Evolutionary conservation across 2,888 invertebrate genomes (phyloP).

Genomic region (Nephrotoma guestfalica): DNA sequence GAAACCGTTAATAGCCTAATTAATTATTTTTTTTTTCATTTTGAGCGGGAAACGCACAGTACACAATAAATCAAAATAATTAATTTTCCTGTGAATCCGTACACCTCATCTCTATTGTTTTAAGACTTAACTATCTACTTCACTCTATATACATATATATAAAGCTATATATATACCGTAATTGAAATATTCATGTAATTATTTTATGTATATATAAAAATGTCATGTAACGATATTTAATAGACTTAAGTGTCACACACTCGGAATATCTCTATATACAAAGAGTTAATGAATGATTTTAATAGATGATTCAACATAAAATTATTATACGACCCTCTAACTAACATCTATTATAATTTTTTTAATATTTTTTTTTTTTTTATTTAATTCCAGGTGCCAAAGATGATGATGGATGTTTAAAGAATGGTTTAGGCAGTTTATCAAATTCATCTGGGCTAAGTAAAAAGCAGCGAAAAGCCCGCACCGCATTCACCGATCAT

Average conservation of each 20-base stretch:
- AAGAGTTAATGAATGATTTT: background rate
- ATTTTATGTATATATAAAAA: background rate
- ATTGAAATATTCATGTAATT: background rate
- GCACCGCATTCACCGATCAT: constrained; percentile 98
- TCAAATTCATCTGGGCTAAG: constrained; percentile 38
- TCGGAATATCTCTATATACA: background rate
- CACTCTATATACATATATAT: background rate
- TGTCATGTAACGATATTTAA: constrained; percentile 10
- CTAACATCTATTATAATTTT: background rate
- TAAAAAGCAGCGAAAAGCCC: constrained; percentile 92
- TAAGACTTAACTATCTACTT: background rate
- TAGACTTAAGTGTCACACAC: constrained; percentile 8
- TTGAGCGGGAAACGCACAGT: background rate
- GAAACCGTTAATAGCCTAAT: background rate
- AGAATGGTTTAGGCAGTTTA: constrained; percentile 28
- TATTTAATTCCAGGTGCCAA: constrained; percentile 52
- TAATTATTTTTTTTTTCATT: background rate
- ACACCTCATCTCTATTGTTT: background rate
- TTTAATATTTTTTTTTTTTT: too few relatives aligned
- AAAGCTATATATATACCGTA: background rate
- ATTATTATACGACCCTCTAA: background rate
- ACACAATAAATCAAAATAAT: background rate
- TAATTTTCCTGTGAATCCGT: background rate
- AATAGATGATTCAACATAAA: background rate
- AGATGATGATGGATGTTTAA: constrained; percentile 48